Percentiles rank a stretch among this genome's conserved stretches.
Evolutionary conservation across 2,797 vertebrate species (phyloP).

Genomic region (Sebastes iracundus): DNA sequence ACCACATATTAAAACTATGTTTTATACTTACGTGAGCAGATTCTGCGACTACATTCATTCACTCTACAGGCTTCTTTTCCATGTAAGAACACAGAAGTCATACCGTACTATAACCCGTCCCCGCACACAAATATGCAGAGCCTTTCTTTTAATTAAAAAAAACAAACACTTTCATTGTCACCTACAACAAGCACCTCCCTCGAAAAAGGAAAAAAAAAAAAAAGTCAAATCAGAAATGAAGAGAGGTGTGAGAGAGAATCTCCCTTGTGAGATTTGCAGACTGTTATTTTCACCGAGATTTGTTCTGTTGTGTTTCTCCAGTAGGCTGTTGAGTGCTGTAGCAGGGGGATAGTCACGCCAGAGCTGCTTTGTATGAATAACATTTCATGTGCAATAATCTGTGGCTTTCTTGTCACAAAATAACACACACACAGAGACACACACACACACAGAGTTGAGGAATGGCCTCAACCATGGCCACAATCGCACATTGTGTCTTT

Average conservation of each 20-base stretch:
- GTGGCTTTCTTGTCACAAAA: conserved; percentile 77
- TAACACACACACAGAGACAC: conserved; percentile 38
- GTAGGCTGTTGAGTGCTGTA: conserved; percentile 79
- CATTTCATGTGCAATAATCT: conserved; percentile 84
- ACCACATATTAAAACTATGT: neutral
- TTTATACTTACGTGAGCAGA: neutral
- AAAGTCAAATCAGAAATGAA: conserved; percentile 49
- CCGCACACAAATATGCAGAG: neutral
- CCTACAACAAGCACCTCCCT: conserved; percentile 13
- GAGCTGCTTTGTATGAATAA: conserved; percentile 82
- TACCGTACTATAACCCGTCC: neutral
- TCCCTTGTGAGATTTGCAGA: conserved; percentile 69
- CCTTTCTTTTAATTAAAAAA: conserved; percentile 35
- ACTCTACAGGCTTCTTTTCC: neutral
- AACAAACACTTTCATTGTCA: conserved; percentile 32
- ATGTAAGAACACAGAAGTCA: neutral
- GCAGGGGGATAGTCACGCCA: conserved; percentile 81
- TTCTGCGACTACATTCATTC: neutral
- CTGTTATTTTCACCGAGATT: conserved; percentile 73
- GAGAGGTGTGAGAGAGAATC: conserved; percentile 56
- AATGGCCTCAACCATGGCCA: conserved; percentile 50
- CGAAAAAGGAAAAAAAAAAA: neutral
- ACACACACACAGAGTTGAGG: conserved; percentile 36
- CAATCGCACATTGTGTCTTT: conserved; percentile 53
- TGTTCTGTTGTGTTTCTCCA: conserved; percentile 80